A percentile compares a stretch with the other conserved stretches of the same genome.
Conservation (phyloP, 1,140 invertebrate species). For the Euschistus heros region DNA sequence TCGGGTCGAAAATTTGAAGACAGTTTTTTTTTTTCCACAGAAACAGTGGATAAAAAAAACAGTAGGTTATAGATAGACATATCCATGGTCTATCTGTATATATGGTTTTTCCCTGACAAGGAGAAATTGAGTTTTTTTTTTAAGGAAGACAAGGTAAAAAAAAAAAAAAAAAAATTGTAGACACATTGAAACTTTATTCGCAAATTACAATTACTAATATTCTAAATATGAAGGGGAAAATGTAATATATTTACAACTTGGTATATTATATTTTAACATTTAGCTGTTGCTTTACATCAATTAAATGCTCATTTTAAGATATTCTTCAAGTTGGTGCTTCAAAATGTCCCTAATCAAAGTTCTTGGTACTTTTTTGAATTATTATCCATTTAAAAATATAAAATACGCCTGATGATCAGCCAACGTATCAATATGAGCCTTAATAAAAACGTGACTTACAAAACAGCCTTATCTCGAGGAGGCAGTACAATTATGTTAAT, state of each 20-base stretch:
- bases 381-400: conserved; percentile 9
- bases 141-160: no score
- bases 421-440: no score
- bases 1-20: no score
- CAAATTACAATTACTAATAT: conserved; percentile 8
- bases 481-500: background rate
- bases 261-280: conserved; percentile 1
- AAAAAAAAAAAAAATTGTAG: background rate
- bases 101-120: no score
- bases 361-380: background rate
- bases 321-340: background rate
- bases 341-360: background rate
- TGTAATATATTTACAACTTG: background rate
- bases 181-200: conserved; percentile 11
- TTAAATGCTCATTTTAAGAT: background rate
- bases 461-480: background rate
- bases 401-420: background rate
- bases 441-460: background rate
- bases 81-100: no score
- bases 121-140: no score
- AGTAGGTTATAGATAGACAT: no score
- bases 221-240: conserved; percentile 2
- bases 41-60: no score
- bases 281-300: background rate
- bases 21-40: no score